Conservation (phyloP, 2,113 vertebrate genomes). For the Ancistrus triradiatus region DNA sequence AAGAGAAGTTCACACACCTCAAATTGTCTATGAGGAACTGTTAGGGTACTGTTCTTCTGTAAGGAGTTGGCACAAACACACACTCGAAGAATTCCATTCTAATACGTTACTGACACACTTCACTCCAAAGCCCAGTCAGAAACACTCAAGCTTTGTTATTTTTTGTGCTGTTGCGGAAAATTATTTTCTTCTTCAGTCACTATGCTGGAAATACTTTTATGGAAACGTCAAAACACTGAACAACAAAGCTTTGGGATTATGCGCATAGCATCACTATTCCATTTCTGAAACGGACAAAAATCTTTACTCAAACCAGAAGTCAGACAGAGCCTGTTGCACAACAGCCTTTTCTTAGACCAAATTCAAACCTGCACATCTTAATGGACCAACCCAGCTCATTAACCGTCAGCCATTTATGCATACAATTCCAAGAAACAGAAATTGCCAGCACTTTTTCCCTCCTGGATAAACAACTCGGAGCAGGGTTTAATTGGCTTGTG, state of each 20-base stretch:
- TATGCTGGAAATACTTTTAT: not conserved
- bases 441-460: not conserved
- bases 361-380: not conserved
- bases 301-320: not conserved
- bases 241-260: not conserved
- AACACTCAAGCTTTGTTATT: not conserved
- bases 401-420: no score
- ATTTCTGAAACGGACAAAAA: not conserved
- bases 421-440: no score
- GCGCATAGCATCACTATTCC: not conserved
- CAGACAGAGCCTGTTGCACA: not conserved
- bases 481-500: not conserved
- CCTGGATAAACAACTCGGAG: conserved; percentile 7
- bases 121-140: not conserved
- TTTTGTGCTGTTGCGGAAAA: not conserved
- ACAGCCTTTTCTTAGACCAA: not conserved
- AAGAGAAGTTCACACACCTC: not conserved
- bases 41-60: no score
- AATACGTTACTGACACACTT: no score
- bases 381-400: no score
- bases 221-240: not conserved
- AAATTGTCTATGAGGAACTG: no score
- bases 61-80: no score
- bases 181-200: not conserved
- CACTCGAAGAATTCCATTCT: no score